Evolutionary conservation across 2,888 invertebrate genomes (phyloP).

Genomic region (Andrena praecox): DNA sequence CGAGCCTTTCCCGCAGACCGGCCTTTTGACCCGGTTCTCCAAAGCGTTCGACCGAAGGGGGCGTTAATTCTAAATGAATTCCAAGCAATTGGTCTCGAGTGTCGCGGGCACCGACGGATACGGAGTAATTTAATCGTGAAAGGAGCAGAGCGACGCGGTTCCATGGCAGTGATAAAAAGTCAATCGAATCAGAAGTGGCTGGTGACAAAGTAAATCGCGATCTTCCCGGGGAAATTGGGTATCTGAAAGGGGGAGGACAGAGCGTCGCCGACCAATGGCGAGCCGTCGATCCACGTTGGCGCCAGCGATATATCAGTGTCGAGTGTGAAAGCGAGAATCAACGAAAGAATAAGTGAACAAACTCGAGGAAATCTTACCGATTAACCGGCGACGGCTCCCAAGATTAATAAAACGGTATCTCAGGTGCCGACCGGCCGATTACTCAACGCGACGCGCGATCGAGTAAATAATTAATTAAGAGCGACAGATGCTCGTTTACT

Average conservation of each 20-base stretch:
- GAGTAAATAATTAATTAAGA: background rate
- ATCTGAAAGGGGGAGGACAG: constrained; percentile 49
- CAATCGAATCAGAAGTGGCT: constrained; percentile 48
- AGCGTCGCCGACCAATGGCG: constrained; percentile 59
- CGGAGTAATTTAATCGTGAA: constrained; percentile 8
- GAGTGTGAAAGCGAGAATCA: constrained; percentile 9
- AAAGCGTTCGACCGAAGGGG: background rate
- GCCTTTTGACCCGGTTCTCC: background rate
- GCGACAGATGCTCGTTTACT: background rate
- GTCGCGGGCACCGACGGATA: background rate
- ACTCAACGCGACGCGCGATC: background rate
- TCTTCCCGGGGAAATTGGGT: constrained; percentile 66
- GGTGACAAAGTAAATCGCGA: constrained; percentile 57
- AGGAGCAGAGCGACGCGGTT: constrained; percentile 41
- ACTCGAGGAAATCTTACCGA: constrained; percentile 34
- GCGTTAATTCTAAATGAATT: constrained; percentile 1
- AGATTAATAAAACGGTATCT: constrained; percentile 54
- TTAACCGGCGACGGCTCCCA: constrained; percentile 53
- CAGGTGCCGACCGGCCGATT: constrained; percentile 1
- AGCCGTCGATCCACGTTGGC: constrained; percentile 54
- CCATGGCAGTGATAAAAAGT: constrained; percentile 54
- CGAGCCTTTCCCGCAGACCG: background rate
- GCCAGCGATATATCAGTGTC: constrained; percentile 64
- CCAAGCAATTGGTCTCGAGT: background rate
- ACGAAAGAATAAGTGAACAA: constrained; percentile 33